Base-by-base conservation (phyloP, 2,888 invertebrate genomes). In the Strigamia transsilvanica region DNA sequence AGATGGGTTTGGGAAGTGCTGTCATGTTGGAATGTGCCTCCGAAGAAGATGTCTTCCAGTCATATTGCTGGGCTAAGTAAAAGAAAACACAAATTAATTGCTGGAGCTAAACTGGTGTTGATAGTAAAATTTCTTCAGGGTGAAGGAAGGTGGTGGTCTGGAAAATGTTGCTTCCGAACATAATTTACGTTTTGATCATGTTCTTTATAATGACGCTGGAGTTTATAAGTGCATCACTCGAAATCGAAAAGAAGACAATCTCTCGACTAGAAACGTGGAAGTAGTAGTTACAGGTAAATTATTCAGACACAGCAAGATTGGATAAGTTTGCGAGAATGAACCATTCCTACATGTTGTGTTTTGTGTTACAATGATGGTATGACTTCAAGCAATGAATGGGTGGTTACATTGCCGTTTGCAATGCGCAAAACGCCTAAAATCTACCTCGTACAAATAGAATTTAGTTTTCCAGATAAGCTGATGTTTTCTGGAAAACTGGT, bases 11-110 rank as follows among this genome's bases (percentile, higher is more conserved):
- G 27, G 96, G 96, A 7, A 95, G 95, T 9, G 94, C 94, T 80
- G 94, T 95, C 56, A 94, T 94, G 84, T 89, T 96, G 73, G 94
- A 95, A 86, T 96, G 96, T 87, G 93, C 94, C 82, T 92, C 93
- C 88, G 94, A 93, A 79, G 85, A 85, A 83, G 84, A 82, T 56
- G 84, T 83, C 18, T 82, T 85, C 38, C 86, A 86, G n/a, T 85
- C 85, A 7, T 85, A 85, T 46, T 92, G 92, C 86, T 92, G 92
- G 92, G 83, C 84, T n/a, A 83, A 83, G 83, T 83, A 83, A 82
- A 23, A 79, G 13, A 7, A 41, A 2, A 15, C 15, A 2, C 4
- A 46, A 46, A 46, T 46, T 46, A 3, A 46, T 46, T 46, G 46
- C 46, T 6, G 46, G 10, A 15, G 15, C 12, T 7, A 41, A 46